Conservation (phyloP, 2,113 vertebrate species). For the Furnarius figulus region DNA sequence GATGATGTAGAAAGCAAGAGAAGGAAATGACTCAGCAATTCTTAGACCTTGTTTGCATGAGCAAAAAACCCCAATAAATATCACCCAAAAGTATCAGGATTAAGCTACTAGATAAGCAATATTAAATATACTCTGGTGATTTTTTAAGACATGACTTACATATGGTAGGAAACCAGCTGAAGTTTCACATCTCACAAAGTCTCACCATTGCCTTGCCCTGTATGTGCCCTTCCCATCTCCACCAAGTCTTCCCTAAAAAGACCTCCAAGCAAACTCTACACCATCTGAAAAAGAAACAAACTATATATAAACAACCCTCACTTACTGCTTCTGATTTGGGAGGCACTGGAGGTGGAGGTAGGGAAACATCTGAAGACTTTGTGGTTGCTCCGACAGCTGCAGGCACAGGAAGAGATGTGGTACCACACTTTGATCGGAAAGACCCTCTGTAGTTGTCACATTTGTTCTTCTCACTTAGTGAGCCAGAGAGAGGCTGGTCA, state of each 20-base stretch:
- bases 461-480: conserved; percentile 77
- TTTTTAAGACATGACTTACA: not conserved
- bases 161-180: not conserved
- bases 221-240: not conserved
- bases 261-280: not conserved
- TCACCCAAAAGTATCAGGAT: not conserved
- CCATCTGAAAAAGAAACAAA: not conserved
- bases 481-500: conserved; percentile 68
- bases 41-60: not conserved
- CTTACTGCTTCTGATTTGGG: conserved; percentile 99
- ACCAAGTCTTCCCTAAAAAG: not conserved
- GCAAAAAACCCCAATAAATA: not conserved
- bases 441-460: conserved; percentile 75
- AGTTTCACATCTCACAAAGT: not conserved
- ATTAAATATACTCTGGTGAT: not conserved
- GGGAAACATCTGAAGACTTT: conserved; percentile 80
- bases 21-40: not conserved
- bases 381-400: conserved; percentile 68
- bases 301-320: conserved; percentile 12
- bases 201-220: not conserved
- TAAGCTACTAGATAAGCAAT: not conserved
- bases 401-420: conserved; percentile 74
- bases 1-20: not conserved
- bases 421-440: conserved; percentile 72
- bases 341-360: conserved; percentile 96